Evolutionary conservation across 2,888 invertebrate genomes (phyloP).

Genomic region (Luperina testacea): DNA sequence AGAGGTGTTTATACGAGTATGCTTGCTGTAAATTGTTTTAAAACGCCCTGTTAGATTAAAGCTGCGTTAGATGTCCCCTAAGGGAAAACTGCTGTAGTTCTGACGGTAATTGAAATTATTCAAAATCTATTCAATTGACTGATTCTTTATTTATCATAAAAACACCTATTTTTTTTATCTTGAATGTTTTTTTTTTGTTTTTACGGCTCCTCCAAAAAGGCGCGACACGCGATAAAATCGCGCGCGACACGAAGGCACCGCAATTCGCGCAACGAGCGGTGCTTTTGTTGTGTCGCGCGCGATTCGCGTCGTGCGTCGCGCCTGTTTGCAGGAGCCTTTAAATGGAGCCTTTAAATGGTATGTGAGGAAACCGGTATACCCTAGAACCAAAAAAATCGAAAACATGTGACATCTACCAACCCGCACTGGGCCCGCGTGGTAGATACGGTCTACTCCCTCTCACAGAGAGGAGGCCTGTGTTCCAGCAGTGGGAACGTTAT

Average conservation of each 20-base stretch:
- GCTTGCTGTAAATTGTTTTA: constrained; percentile 7
- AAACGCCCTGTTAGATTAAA: background rate
- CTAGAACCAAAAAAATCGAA: too few relatives aligned
- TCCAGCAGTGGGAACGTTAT: too few relatives aligned
- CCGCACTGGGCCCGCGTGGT: too few relatives aligned
- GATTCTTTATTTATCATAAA: background rate
- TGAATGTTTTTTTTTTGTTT: background rate
- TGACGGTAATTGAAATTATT: background rate
- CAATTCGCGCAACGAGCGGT: too few relatives aligned
- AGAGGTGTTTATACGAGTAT: constrained; percentile 1
- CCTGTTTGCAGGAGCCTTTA: background rate
- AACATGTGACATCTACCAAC: too few relatives aligned
- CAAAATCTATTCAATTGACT: background rate
- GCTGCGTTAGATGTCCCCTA: background rate
- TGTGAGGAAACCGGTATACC: too few relatives aligned
- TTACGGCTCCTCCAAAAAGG: background rate
- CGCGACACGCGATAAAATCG: too few relatives aligned
- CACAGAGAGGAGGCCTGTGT: too few relatives aligned
- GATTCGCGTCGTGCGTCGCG: too few relatives aligned
- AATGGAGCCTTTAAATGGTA: background rate
- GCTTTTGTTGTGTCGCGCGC: too few relatives aligned
- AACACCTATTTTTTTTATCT: background rate
- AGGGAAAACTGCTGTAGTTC: background rate
- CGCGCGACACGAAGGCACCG: too few relatives aligned
- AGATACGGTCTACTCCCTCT: too few relatives aligned